Evolutionary conservation across 1,140 invertebrate species (phyloP), one percentile per base, ranked within the genome.

Genomic region (Mactra quadrangularis): DNA sequence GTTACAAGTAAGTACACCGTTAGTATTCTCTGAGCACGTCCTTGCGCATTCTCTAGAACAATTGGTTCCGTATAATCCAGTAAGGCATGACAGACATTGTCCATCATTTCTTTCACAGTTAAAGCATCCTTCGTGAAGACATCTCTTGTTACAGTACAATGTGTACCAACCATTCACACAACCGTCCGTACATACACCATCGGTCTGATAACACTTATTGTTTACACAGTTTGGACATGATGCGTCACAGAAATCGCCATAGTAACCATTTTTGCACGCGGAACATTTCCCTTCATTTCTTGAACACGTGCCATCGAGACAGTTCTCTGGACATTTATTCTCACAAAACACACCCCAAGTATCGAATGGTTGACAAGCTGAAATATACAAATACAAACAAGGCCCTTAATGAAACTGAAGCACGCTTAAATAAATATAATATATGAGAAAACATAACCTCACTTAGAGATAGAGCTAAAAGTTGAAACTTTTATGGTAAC

Each of bases 291-390:
- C 77, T 15, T 52, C 27, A 15, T 41, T 25, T 9, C 77, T 25
- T n/a, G 41, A 41, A 22, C 77, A 79, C 1, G 53, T 57, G 22
- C 38, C 57, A 29, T 60, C 57, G 7, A 33, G 53, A 41, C 72
- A 75, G 25, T 75, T 60, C 1, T 1, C 22, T 7, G 72, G 38
- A 25, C 72, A 75, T 1, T 33, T 19, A 7, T 15, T 22, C n/a
- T 81, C 9, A 50, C 77, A 81, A 22, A 81, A 71, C 33, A 71
- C 7, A 33, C 77, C 77, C 64, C 66, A 71, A 0, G 22, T 66
- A 62, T 68, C 38, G 9, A 3, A 22, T 17, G 60, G 62, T 17
- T 19, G 13, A 25, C 76, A 78, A 27, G 45, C 76, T 68, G 62
- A 53, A 78, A 66, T 25, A 4, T 29, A 29, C 3, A 29, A 27